A percentile compares a stretch with the other conserved stretches of the same genome.
Conservation (phyloP, 2,888 invertebrate genomes). For the Ephialtes manifestator region DNA sequence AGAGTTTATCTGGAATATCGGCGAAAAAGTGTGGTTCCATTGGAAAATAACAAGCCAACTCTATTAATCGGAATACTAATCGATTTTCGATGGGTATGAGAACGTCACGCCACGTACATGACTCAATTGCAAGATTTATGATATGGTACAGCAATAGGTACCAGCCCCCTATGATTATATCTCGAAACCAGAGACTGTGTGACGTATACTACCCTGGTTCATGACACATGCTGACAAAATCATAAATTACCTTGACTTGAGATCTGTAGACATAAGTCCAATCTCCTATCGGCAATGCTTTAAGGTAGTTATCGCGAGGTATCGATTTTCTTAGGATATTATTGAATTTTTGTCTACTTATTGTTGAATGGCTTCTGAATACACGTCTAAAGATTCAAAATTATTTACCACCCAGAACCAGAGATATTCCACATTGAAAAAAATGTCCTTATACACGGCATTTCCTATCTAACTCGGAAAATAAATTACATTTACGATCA, state of each 20-base stretch:
- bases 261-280: slow-evolving; percentile 22
- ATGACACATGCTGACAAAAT: slow-evolving; percentile 47
- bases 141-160: slow-evolving; percentile 9
- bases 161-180: neutral
- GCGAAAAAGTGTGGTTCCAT: slow-evolving; percentile 17
- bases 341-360: too few species aligned
- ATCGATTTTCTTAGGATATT: too few species aligned
- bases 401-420: too few species aligned
- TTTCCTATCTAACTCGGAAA: too few species aligned
- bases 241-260: slow-evolving; percentile 39
- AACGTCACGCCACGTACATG: slow-evolving; percentile 55
- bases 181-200: slow-evolving; percentile 36
- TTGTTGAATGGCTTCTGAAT: too few species aligned
- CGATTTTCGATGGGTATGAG: slow-evolving; percentile 53
- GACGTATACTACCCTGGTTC: slow-evolving; percentile 30
- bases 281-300: slow-evolving; percentile 22
- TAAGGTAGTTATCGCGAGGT: too few species aligned
- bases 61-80: slow-evolving; percentile 61
- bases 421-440: too few species aligned
- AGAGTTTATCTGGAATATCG: neutral
- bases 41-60: slow-evolving; percentile 28
- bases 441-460: too few species aligned
- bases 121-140: slow-evolving; percentile 60
- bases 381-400: too few species aligned
- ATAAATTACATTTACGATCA: too few species aligned